phyloP scores from a whole-genome alignment of 2,113 vertebrate genomes.

The Eurystomus gularis region DNA sequence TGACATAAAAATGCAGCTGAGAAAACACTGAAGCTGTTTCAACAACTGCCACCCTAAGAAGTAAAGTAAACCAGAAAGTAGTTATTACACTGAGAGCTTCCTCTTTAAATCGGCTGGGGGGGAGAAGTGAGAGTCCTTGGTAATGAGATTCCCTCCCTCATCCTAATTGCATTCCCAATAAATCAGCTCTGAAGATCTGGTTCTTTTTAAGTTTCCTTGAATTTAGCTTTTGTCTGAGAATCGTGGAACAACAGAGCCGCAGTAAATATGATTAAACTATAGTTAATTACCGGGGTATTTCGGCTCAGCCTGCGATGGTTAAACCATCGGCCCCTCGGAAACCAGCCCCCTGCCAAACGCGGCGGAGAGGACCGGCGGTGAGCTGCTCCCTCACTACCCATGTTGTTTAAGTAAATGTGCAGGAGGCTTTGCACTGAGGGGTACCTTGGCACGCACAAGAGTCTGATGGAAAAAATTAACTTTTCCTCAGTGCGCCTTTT shows the following conservation, averaged over 20 bases:
- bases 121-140: constrained; percentile 49
- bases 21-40: constrained; percentile 47
- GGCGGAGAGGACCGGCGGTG: neutral
- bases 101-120: constrained; percentile 28
- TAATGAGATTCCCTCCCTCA: constrained; percentile 71
- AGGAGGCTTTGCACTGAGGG: constrained; percentile 57
- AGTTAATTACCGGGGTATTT: constrained; percentile 63
- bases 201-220: constrained; percentile 73
- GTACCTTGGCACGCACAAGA: constrained; percentile 13
- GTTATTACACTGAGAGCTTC: constrained; percentile 1
- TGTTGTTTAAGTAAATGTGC: constrained; percentile 27
- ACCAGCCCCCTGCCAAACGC: constrained; percentile 38
- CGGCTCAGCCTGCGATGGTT: constrained; percentile 42
- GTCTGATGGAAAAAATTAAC: constrained; percentile 46
- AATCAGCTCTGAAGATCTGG: constrained; percentile 70
- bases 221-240: constrained; percentile 72
- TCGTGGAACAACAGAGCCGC: constrained; percentile 62
- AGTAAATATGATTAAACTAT: constrained; percentile 70
- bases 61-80: constrained; percentile 38
- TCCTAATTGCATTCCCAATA: constrained; percentile 62
- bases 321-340: constrained; percentile 13
- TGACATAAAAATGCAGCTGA: constrained; percentile 50
- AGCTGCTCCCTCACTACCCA: constrained; percentile 25
- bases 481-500: neutral
- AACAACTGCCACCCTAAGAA: constrained; percentile 42